Percentiles rank a stretch among this genome's conserved stretches.
phyloP scores from a whole-genome alignment of 2,888 invertebrate species.

The Cyclophora albipunctata region DNA sequence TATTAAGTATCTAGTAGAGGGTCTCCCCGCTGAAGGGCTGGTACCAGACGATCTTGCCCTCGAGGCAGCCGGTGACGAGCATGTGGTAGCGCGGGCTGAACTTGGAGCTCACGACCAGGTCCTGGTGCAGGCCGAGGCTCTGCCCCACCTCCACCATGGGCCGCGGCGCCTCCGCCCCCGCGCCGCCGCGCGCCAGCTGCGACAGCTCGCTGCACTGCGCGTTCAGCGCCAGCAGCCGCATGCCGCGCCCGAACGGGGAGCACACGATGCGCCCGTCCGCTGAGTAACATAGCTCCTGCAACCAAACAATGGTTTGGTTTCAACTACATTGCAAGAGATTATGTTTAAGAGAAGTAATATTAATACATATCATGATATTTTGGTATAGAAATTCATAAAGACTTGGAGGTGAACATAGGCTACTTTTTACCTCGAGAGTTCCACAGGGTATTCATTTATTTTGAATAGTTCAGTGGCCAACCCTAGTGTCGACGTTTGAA shows the following conservation, averaged over 20 bases:
- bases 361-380: too few relatives aligned
- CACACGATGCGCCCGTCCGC: constrained; percentile 92
- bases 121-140: constrained; percentile 82
- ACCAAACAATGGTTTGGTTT: not conserved
- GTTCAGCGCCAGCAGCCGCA: constrained; percentile 88
- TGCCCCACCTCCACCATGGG: constrained; percentile 77
- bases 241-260: constrained; percentile 91
- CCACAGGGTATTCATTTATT: too few relatives aligned
- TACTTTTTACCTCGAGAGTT: too few relatives aligned
- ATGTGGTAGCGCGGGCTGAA: constrained; percentile 92
- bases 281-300: constrained; percentile 88
- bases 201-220: constrained; percentile 86
- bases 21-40: constrained; percentile 78
- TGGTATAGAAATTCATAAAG: too few relatives aligned
- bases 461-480: too few relatives aligned
- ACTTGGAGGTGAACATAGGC: too few relatives aligned
- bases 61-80: constrained; percentile 92
- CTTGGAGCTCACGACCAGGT: constrained; percentile 91
- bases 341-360: too few relatives aligned
- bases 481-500: too few relatives aligned
- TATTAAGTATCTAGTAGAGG: constrained; percentile 32
- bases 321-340: not conserved
- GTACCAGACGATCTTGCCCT: constrained; percentile 92
- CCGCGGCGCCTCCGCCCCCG: constrained; percentile 16
- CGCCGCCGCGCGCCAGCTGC: constrained; percentile 61